Percentiles rank a stretch among this genome's conserved stretches.
These are phyloP conservation scores for Gambelia wislizenii DNA, from an alignment of 2,797 vertebrate species.

Conservation along the genomic window DNA sequence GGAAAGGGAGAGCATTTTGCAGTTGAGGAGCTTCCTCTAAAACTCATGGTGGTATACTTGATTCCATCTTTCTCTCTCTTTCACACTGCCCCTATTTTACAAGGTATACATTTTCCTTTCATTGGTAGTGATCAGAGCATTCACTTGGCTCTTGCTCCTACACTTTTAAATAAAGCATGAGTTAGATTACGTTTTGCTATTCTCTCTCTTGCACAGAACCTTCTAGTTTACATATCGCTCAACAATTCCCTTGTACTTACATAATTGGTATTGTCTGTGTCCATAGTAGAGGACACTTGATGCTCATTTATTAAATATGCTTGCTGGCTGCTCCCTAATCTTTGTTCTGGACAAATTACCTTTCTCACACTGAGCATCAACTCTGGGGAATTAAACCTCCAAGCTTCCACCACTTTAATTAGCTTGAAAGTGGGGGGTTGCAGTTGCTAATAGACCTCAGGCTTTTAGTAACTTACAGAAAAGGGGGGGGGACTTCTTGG, in stretches of 20 bases:
- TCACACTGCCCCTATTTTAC: not conserved
- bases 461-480: conserved; percentile 92
- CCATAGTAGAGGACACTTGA: conserved; percentile 88
- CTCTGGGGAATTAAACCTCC: conserved; percentile 96
- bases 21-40: conserved; percentile 11
- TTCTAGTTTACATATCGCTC: conserved; percentile 77
- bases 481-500: conserved; percentile 83
- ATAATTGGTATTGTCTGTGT: conserved; percentile 91
- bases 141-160: conserved; percentile 59
- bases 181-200: conserved; percentile 40
- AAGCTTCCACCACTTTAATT: conserved; percentile 98
- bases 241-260: conserved; percentile 77
- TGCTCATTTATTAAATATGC: conserved; percentile 98
- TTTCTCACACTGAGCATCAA: conserved; percentile 92
- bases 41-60: conserved; percentile 41
- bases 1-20: not conserved
- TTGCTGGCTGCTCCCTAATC: conserved; percentile 92
- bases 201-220: conserved; percentile 62
- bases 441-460: conserved; percentile 94
- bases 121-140: conserved; percentile 46
- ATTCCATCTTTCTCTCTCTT: not conserved
- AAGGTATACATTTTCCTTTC: conserved; percentile 40
- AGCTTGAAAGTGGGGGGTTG: conserved; percentile 93
- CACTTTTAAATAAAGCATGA: conserved; percentile 72
- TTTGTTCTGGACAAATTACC: conserved; percentile 99